Evolutionary conservation across 2,888 invertebrate genomes (phyloP).

Genomic region (Zele albiditarsus): DNA sequence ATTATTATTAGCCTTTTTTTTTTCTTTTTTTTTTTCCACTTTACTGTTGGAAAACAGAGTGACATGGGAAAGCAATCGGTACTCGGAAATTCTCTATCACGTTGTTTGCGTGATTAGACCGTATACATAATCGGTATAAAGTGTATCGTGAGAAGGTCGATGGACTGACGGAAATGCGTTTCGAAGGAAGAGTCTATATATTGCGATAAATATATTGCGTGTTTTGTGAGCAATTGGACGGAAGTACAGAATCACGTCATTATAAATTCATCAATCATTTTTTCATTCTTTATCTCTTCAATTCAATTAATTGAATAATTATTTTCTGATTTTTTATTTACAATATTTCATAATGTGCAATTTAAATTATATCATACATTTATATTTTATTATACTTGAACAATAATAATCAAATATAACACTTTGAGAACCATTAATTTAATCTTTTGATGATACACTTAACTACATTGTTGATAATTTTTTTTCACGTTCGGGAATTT

Average conservation of each 20-base stretch:
- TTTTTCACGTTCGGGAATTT: too few species aligned
- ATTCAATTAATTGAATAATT: neutral
- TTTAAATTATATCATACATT: too few species aligned
- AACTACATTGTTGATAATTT: too few species aligned
- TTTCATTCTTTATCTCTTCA: neutral
- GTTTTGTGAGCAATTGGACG: neutral
- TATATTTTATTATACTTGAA: too few species aligned
- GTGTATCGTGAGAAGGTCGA: slow-evolving; percentile 23
- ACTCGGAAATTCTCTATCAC: slow-evolving; percentile 5
- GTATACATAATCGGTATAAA: slow-evolving; percentile 8
- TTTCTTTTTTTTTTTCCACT: neutral
- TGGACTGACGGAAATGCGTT: slow-evolving; percentile 1
- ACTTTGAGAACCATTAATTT: too few species aligned
- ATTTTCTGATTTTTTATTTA: neutral
- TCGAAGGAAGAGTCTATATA: neutral
- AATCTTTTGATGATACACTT: too few species aligned
- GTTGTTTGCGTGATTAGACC: slow-evolving; percentile 17
- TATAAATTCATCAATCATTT: neutral
- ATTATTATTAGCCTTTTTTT: neutral
- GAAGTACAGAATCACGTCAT: neutral
- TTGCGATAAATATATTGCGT: neutral
- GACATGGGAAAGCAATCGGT: slow-evolving; percentile 15
- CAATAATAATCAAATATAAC: too few species aligned
- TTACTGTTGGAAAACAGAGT: slow-evolving; percentile 1
- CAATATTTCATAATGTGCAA: neutral